These are phyloP conservation scores for Morus bassanus DNA, from an alignment of 2,797 vertebrate species.

Conservation along the genomic window DNA sequence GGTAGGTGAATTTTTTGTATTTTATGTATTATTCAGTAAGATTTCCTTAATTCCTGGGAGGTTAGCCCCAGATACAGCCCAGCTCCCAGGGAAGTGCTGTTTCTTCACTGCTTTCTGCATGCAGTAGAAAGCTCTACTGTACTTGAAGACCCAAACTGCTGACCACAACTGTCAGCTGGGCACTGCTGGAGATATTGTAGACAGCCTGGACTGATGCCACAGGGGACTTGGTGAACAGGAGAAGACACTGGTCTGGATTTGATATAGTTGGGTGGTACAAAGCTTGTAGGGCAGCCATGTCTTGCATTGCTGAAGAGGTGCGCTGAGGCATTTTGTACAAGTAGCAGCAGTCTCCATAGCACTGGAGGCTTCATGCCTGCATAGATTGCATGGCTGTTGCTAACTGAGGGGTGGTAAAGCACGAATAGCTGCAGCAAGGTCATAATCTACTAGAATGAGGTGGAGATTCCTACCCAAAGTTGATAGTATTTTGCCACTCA, in stretches of 20 bases:
- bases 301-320: not conserved
- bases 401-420: not conserved
- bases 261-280: not conserved
- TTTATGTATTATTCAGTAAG: not conserved
- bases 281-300: not conserved
- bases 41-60: not conserved
- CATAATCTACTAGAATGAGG: not conserved
- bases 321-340: not conserved
- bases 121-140: not conserved
- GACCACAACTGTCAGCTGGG: not conserved
- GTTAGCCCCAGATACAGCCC: not conserved
- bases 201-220: not conserved
- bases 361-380: not conserved
- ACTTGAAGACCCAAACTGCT: not conserved
- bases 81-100: not conserved
- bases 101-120: not conserved
- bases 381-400: not conserved
- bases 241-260: not conserved
- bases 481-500: not conserved
- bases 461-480: not conserved
- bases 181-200: not conserved
- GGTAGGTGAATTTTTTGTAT: not conserved
- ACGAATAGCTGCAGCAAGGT: not conserved
- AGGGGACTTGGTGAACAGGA: not conserved
- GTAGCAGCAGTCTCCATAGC: not conserved